phyloP scores from a whole-genome alignment of 2,888 invertebrate species.

The Himalopsyche anomala region DNA sequence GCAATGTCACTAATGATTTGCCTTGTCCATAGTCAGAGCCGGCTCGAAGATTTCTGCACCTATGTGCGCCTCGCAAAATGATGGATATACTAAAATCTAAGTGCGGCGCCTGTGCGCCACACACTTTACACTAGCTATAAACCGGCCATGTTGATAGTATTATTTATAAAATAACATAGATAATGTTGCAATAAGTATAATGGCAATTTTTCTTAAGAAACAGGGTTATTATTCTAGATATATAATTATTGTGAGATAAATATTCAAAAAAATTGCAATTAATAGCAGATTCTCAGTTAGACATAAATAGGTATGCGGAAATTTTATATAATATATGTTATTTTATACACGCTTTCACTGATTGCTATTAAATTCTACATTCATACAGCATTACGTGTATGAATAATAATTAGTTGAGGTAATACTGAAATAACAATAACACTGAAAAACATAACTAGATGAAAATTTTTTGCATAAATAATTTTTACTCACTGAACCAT shows the following conservation, averaged over 20 bases:
- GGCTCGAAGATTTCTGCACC: no score
- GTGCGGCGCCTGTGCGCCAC: no score
- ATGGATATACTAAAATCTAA: no score
- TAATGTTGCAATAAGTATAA: neutral
- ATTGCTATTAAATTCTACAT: neutral
- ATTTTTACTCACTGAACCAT: constrained; percentile 8
- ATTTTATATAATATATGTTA: constrained; percentile 31
- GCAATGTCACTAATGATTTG: no score
- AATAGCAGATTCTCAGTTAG: constrained; percentile 31
- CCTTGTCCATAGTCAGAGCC: no score
- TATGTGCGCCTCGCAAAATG: no score
- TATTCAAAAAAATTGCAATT: neutral
- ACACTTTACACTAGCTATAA: no score
- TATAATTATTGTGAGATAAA: constrained; percentile 22
- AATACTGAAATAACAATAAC: constrained; percentile 16
- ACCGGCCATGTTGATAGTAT: no score
- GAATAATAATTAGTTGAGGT: constrained; percentile 16
- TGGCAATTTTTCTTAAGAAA: neutral
- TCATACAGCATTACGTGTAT: constrained; percentile 28
- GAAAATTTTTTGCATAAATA: neutral
- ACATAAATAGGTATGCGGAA: constrained; percentile 35
- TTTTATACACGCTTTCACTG: constrained; percentile 29
- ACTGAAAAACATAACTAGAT: neutral
- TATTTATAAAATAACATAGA: neutral
- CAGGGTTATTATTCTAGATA: neutral